These are phyloP conservation scores for Eupleurogrammus muticus DNA, from an alignment of 2,797 vertebrate genomes.

Conservation along the genomic window DNA sequence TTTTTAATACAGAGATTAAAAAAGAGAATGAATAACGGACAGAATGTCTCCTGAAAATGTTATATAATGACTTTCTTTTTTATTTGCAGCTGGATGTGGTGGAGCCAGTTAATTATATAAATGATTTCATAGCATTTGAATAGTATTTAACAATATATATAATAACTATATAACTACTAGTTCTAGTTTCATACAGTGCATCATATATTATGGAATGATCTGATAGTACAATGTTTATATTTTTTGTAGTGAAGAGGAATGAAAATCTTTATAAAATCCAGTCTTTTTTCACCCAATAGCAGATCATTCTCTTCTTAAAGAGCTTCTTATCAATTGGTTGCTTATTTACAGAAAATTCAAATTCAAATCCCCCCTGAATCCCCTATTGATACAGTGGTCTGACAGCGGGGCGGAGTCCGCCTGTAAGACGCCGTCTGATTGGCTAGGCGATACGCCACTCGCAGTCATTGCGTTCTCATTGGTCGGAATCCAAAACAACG, in stretches of 20 bases:
- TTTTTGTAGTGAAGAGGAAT: neutral
- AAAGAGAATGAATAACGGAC: neutral
- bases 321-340: constrained; percentile 55
- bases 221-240: neutral
- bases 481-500: constrained; percentile 39
- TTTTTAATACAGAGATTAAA: neutral
- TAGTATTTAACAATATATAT: too few relatives aligned
- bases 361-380: constrained; percentile 63
- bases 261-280: neutral
- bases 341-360: constrained; percentile 69
- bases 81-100: neutral
- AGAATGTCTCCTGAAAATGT: neutral
- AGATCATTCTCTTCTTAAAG: neutral
- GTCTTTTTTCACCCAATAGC: constrained; percentile 5
- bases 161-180: too few relatives aligned
- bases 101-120: neutral
- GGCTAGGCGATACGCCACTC: constrained; percentile 50
- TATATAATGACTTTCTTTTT: neutral
- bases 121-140: too few relatives aligned
- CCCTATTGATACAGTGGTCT: neutral
- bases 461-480: constrained; percentile 30
- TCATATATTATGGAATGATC: too few relatives aligned
- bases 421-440: constrained; percentile 37
- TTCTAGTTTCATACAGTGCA: neutral
- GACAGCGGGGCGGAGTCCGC: neutral